These are phyloP conservation scores for Parnassius mnemosyne DNA, from an alignment of 2,888 invertebrate genomes.

Conservation along the genomic window DNA sequence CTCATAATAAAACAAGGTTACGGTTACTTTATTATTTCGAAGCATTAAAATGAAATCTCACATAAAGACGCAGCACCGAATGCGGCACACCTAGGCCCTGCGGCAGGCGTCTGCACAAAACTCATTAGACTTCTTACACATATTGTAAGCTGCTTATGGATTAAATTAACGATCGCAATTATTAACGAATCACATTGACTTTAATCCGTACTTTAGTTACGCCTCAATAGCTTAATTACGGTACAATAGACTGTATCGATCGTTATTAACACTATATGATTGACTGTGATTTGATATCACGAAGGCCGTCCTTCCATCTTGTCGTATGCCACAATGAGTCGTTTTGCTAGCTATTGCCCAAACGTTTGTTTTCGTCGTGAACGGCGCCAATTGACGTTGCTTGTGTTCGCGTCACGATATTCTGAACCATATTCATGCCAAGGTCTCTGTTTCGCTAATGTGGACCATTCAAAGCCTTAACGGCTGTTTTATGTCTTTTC, in stretches of 20 bases:
- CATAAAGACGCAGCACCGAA: not conserved
- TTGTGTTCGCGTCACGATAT: slow-evolving; percentile 54
- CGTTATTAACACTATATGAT: slow-evolving; percentile 15
- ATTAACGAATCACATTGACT: slow-evolving; percentile 19
- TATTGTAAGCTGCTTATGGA: not conserved
- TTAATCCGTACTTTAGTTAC: slow-evolving; percentile 21
- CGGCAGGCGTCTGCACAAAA: too few species aligned
- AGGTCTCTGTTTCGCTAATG: slow-evolving; percentile 58
- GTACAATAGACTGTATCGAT: slow-evolving; percentile 10
- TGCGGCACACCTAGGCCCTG: too few species aligned
- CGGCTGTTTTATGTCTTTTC: slow-evolving; percentile 28
- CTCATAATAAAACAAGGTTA: too few species aligned
- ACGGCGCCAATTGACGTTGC: slow-evolving; percentile 45
- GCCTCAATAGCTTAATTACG: slow-evolving; percentile 22
- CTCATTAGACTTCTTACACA: too few species aligned
- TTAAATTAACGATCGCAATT: slow-evolving; percentile 4
- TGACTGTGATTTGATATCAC: slow-evolving; percentile 17
- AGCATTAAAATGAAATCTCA: too few species aligned
- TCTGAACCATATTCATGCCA: slow-evolving; percentile 53
- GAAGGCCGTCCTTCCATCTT: slow-evolving; percentile 13
- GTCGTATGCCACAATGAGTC: slow-evolving; percentile 11
- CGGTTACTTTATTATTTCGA: too few species aligned
- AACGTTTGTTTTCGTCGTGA: slow-evolving; percentile 35
- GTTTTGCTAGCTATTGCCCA: slow-evolving; percentile 17
- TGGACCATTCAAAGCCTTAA: slow-evolving; percentile 44